Percentiles rank a stretch among this genome's conserved stretches.
Conservation (phyloP, 2,113 vertebrate species). For the Sinosuthora webbiana region DNA sequence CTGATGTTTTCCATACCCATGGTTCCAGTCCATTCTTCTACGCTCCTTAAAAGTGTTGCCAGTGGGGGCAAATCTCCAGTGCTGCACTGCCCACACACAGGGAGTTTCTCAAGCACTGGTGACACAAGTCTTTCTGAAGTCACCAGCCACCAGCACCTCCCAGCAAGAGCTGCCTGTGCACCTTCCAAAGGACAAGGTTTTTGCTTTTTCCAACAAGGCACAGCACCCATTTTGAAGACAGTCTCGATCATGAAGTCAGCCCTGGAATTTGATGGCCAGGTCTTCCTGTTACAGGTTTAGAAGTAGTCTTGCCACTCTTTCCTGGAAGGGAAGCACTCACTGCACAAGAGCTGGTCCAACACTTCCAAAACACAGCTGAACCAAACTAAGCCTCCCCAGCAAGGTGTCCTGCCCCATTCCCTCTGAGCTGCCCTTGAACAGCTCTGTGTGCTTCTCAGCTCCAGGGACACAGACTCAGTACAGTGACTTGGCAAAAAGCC, state of each 20-base stretch:
- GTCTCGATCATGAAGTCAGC: background rate
- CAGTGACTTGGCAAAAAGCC: background rate
- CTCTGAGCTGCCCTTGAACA: background rate
- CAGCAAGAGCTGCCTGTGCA: background rate
- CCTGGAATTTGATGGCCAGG: background rate
- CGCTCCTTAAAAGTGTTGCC: background rate
- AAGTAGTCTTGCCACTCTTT: background rate
- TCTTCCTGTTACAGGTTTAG: background rate
- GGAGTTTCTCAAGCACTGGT: background rate
- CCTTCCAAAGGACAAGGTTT: background rate
- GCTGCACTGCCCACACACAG: background rate
- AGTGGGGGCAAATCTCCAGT: background rate
- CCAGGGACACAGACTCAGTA: background rate
- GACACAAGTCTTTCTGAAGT: background rate
- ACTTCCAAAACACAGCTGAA: background rate
- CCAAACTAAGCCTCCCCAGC: background rate
- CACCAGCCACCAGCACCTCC: background rate
- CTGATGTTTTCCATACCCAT: background rate
- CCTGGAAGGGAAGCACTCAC: background rate
- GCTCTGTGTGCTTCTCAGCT: background rate
- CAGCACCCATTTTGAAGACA: background rate
- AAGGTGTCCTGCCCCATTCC: background rate
- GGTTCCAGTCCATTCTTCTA: background rate
- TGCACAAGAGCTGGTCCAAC: background rate
- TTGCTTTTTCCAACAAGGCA: background rate